Conservation (phyloP, 2,797 vertebrate species). For the Brachyalestes nurse region DNA sequence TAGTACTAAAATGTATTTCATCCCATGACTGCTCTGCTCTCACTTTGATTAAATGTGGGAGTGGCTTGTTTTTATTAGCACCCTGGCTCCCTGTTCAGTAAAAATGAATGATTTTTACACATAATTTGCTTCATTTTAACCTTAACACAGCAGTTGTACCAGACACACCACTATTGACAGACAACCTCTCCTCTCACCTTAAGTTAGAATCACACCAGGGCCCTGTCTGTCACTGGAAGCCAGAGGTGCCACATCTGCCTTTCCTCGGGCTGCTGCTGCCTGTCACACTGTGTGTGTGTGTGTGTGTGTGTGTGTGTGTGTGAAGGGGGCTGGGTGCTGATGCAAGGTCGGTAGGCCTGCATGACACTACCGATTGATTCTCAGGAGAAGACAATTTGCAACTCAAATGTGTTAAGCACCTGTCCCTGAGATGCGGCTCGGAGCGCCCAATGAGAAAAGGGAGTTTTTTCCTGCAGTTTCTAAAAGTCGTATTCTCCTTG, state of each 20-base stretch:
- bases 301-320: not conserved
- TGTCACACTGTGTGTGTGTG: conserved; percentile 8
- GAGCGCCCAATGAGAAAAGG: conserved; percentile 7
- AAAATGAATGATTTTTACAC: not conserved
- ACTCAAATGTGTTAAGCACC: conserved; percentile 47
- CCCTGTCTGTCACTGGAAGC: not conserved
- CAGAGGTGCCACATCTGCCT: not conserved
- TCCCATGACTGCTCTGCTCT: not conserved
- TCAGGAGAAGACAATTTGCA: conserved; percentile 46
- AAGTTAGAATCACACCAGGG: not conserved
- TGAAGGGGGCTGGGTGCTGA: conserved; percentile 12
- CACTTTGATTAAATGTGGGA: not conserved
- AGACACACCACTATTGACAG: not conserved
- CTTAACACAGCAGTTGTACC: too few relatives aligned
- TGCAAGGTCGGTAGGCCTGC: conserved; percentile 32
- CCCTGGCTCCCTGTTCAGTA: not conserved
- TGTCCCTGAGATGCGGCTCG: not conserved
- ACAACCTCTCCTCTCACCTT: not conserved
- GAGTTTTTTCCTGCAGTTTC: conserved; percentile 4
- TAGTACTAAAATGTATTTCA: not conserved
- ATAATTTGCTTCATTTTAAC: too few relatives aligned
- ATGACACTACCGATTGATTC: conserved; percentile 30
- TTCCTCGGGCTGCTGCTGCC: not conserved
- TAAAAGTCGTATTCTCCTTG: not conserved
- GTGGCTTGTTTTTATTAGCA: not conserved